These are phyloP conservation scores for Zonotrichia albicollis DNA, from an alignment of 2,797 vertebrate genomes.

Conservation along the genomic window DNA sequence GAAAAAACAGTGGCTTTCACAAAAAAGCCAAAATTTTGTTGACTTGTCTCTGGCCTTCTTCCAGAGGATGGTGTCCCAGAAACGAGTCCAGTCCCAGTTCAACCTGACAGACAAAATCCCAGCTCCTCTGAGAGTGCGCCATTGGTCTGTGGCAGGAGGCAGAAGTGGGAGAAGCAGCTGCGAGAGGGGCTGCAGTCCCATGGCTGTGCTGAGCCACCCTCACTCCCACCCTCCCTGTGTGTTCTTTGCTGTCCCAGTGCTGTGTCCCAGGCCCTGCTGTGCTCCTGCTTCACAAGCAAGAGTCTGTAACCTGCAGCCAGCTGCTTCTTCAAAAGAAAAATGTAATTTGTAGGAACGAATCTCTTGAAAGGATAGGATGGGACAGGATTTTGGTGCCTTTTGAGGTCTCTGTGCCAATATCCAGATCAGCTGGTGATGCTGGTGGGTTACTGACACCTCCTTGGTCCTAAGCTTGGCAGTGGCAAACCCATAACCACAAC, in stretches of 20 bases:
- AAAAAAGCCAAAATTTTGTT: not conserved
- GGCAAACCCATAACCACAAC: not conserved
- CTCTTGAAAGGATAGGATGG: not conserved
- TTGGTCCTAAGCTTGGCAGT: not conserved
- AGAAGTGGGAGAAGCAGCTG: not conserved
- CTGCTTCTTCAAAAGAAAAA: not conserved
- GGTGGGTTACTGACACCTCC: not conserved
- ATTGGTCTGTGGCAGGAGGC: not conserved
- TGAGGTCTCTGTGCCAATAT: not conserved
- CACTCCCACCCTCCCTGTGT: not conserved
- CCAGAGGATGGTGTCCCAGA: not conserved
- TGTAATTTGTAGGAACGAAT: not conserved
- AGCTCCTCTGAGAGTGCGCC: not conserved
- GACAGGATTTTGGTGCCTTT: not conserved
- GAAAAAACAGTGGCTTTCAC: not conserved
- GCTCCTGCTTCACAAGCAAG: not conserved
- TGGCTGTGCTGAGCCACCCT: not conserved
- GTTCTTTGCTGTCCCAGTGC: not conserved
- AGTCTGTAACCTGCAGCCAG: not conserved
- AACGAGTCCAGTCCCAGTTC: rapidly evolving
- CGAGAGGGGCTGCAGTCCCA: not conserved
- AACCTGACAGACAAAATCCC: not conserved
- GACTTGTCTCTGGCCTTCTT: not conserved
- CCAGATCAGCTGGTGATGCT: not conserved
- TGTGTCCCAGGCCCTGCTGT: not conserved